Evolutionary conservation across 2,888 invertebrate species (phyloP).

Genomic region (Phortica magna): DNA sequence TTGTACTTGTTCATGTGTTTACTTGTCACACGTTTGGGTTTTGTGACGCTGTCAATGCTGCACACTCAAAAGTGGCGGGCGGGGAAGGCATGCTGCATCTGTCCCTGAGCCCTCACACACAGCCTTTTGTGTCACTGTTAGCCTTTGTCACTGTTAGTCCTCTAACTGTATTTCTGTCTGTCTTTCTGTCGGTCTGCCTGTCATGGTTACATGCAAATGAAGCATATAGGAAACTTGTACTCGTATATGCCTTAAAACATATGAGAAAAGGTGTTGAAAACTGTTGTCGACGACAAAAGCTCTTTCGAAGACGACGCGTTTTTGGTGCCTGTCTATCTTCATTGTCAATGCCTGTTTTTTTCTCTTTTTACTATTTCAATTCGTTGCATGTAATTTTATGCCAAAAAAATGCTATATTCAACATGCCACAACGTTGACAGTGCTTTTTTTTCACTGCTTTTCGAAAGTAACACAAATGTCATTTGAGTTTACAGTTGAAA

Average conservation of each 20-base stretch:
- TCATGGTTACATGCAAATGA: conserved; percentile 72
- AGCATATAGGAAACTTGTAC: conserved; percentile 60
- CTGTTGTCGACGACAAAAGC: neutral
- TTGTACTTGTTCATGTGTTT: neutral
- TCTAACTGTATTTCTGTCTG: neutral
- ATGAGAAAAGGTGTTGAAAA: conserved; percentile 70
- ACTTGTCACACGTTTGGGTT: neutral
- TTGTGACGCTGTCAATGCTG: conserved; percentile 50
- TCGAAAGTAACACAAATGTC: too few species aligned
- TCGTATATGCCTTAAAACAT: neutral
- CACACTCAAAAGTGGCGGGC: neutral
- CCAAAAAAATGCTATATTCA: conserved; percentile 48
- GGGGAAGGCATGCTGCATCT: neutral
- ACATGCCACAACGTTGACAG: conserved; percentile 64
- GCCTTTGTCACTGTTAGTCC: conserved; percentile 42
- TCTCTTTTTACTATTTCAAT: conserved; percentile 9
- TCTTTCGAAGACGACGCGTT: conserved; percentile 31
- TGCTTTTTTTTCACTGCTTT: conserved; percentile 37
- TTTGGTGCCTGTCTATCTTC: conserved; percentile 30
- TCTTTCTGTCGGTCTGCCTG: conserved; percentile 46
- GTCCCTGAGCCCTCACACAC: too few species aligned
- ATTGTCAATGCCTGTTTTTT: neutral
- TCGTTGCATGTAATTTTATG: conserved; percentile 63
- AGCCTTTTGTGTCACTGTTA: conserved; percentile 35
- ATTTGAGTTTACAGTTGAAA: too few species aligned